Percentiles rank a stretch among this genome's conserved stretches.
These are phyloP conservation scores for Nomada fucata DNA, from an alignment of 2,888 invertebrate species.

Conservation along the genomic window DNA sequence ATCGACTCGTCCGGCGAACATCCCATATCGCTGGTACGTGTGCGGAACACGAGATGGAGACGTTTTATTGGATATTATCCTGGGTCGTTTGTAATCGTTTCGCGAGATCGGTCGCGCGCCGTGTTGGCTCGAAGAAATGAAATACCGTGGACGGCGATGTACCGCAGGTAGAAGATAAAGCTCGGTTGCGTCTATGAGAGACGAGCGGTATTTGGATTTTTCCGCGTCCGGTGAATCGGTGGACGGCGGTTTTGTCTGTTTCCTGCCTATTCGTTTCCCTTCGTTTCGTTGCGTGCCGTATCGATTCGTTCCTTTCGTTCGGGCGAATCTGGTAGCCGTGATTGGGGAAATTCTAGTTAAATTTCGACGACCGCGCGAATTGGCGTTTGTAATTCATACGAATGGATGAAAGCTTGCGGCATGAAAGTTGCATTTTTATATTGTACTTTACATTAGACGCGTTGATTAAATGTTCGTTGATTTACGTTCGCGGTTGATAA, in stretches of 20 bases:
- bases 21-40: slow-evolving; percentile 59
- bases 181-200: slow-evolving; percentile 10
- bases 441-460: too few species aligned
- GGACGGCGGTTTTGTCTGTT: neutral
- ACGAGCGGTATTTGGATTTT: slow-evolving; percentile 29
- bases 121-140: slow-evolving; percentile 72
- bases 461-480: too few species aligned
- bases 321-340: neutral
- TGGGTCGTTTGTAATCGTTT: slow-evolving; percentile 74
- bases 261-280: neutral
- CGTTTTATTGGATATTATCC: slow-evolving; percentile 75
- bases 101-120: slow-evolving; percentile 57
- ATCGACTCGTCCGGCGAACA: slow-evolving; percentile 52
- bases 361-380: too few species aligned
- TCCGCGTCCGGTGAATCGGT: neutral
- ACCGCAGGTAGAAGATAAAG: slow-evolving; percentile 16
- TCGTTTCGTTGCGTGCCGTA: neutral
- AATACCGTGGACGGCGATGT: slow-evolving; percentile 44
- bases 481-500: too few species aligned
- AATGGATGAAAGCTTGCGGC: too few species aligned
- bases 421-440: too few species aligned
- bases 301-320: neutral
- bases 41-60: slow-evolving; percentile 67
- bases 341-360: neutral
- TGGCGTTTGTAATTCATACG: too few species aligned